Evolutionary conservation across 2,888 invertebrate genomes (phyloP), one percentile per base, ranked within the genome.

Genomic region (Schizotus pectinicornis): DNA sequence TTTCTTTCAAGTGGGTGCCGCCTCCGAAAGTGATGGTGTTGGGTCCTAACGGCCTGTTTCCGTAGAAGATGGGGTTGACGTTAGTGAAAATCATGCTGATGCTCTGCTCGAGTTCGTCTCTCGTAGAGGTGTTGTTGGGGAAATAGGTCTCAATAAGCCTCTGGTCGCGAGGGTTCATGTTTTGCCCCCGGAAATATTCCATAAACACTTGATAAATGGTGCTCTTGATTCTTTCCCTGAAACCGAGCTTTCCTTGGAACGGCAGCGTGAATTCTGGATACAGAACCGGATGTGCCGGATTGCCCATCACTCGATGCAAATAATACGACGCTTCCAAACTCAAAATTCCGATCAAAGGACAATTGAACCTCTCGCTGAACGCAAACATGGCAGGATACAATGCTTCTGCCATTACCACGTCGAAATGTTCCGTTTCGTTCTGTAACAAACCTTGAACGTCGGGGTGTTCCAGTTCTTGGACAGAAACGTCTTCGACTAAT

Each of bases 171-270:
- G 14, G 22, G 11, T 48, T 9, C 14, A 36, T 6, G 11, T 22
- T 9, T 30, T 6, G 6, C 9, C 2, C 9, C 9, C 36, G 34
- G 30, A 13, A 37, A 38, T 49, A 12, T 3, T 35, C 2, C 7
- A 38, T 13, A 36, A 22, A 54, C 22, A 57, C 7, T 6, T 37
- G 37, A 43, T 56, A 66, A 7, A 63, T 31, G 1, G 56, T 51
- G 50, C 66, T 67, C 22, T 52, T 58, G 7, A 70, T 22, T 7
- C 72, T 56, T 51, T 79, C 74, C 14, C 79, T 80, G 34, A 78
- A 69, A 11, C 73, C 81, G 50, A 83, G 65, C 11, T 46, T 43
- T 1, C 56, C 49, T 1, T 60, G 33, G 37, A 49, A 56, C 0
- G 68, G 64, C 1, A 72, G 41, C 8, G 63, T 13, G 1, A 64